A percentile compares a stretch with the other conserved stretches of the same genome.
phyloP scores from a whole-genome alignment of 2,888 invertebrate genomes.

The Macrosiphum euphorbiae region DNA sequence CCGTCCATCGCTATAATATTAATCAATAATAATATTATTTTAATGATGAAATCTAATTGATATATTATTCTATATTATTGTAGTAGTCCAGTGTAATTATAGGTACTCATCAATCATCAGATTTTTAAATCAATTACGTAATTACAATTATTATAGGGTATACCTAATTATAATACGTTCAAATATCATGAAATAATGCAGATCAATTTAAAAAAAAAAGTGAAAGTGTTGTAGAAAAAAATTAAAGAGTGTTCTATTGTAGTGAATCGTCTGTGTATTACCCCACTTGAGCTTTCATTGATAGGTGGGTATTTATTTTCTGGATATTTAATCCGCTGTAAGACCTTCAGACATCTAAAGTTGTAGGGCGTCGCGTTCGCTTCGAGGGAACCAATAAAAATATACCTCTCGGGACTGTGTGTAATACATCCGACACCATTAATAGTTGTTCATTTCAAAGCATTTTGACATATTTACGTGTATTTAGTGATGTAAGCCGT shows the following conservation, averaged over 20 bases:
- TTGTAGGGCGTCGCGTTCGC: too few species aligned
- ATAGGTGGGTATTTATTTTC: neutral
- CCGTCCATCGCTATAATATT: neutral
- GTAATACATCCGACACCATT: neutral
- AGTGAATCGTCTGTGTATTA: neutral
- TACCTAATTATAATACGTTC: neutral
- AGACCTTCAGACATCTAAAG: neutral
- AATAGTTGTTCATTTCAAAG: neutral
- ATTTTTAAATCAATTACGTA: neutral
- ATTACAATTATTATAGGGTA: neutral
- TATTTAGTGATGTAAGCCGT: neutral
- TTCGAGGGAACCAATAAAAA: neutral
- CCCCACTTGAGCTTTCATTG: neutral
- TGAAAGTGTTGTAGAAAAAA: neutral
- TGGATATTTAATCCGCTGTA: neutral
- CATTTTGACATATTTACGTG: neutral
- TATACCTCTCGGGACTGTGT: neutral
- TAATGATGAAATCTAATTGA: neutral
- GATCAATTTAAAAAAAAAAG: neutral
- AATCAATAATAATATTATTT: neutral
- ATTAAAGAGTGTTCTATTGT: neutral
- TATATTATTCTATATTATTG: neutral
- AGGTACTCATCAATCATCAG: neutral
- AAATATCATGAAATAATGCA: neutral
- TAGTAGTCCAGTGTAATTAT: too few species aligned